Evolutionary conservation across 2,113 vertebrate genomes (phyloP), one percentile per base, ranked within the genome.

Genomic region (Otis tarda): DNA sequence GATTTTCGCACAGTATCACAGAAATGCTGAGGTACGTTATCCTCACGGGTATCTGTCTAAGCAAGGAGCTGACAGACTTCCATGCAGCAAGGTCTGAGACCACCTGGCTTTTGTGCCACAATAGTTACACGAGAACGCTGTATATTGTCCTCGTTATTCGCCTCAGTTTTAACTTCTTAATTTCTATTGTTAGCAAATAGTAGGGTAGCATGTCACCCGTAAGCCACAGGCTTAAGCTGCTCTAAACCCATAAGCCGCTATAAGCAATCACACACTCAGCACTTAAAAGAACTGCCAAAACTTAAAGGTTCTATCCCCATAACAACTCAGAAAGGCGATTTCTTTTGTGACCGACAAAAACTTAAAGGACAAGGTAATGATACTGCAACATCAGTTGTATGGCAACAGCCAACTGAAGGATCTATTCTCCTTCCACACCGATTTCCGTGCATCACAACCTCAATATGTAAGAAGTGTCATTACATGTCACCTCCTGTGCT

Each of bases 171-270:
- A 77, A 27, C 83, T 83, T 47, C 18, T 64, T 23, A 4, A 59
- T 68, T 71, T 84, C 69, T 47, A 17, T 27, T 14, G 2, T n/a
- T 45, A 53, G 24, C 5, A 25, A 41, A 28, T 20, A 67, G 28
- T 37, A 78, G 82, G 57, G 35, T 3, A 87, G 67, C 61, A 35
- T 43, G 85, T 56, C 82, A 84, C 49, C 82, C 61, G 47, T 21
- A 71, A 94, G 35, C 81, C 82, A 52, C 3, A 1, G 79, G 57
- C 39, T 83, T 89, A 79, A 83, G 63, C 76, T 65, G 95, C 89
- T 77, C 6, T 92, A 90, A 93, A 93, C 60, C 78, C 79, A 7
- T 92, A 86, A 97, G 77, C 92, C 67, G 90, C 92, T 93, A 50
- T 22, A 8, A 87, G 79, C 82, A 88, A 64, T 22, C 80, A 67